phyloP scores from a whole-genome alignment of 2,888 invertebrate genomes.

The Esperia sulphurella region DNA sequence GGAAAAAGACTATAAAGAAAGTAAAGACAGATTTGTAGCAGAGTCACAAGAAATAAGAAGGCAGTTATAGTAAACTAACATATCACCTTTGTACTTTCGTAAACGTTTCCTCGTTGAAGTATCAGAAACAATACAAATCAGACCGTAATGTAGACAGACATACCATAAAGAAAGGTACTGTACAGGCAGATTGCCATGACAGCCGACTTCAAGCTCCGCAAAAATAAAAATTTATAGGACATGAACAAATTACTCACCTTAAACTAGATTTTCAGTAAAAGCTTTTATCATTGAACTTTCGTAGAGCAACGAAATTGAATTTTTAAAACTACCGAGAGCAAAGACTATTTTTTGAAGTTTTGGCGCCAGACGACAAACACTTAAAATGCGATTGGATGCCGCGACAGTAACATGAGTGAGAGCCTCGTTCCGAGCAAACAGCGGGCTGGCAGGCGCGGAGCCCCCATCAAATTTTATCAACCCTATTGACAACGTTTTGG shows the following conservation, averaged over 20 bases:
- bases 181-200: no score
- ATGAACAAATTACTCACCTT: neutral
- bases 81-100: no score
- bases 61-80: no score
- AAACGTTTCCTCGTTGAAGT: no score
- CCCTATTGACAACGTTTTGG: conserved; percentile 65
- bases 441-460: conserved; percentile 27
- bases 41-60: no score
- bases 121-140: no score
- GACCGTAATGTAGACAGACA: no score
- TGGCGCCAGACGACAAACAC: conserved; percentile 25
- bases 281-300: neutral
- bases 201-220: no score
- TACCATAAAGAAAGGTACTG: no score
- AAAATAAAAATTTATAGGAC: neutral
- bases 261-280: neutral
- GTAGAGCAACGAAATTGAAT: conserved; percentile 5
- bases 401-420: conserved; percentile 54
- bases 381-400: conserved; percentile 37
- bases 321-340: conserved; percentile 2
- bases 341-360: conserved; percentile 16
- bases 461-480: conserved; percentile 68
- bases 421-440: conserved; percentile 25
- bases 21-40: no score
- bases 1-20: no score